Conservation (phyloP, 2,113 vertebrate species). For the Plotosus lineatus region DNA sequence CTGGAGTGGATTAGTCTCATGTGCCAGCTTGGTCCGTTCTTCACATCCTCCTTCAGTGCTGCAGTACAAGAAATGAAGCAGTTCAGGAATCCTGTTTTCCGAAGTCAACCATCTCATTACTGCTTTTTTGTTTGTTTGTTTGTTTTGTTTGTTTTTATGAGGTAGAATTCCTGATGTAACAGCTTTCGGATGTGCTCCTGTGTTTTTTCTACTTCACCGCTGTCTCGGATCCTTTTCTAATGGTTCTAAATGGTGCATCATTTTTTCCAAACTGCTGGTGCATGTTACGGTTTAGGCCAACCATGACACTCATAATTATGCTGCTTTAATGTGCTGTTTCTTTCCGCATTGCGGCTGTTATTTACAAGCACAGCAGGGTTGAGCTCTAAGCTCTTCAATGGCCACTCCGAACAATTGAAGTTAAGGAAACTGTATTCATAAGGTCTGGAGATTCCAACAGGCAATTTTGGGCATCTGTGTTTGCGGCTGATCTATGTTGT, state of each 20-base stretch:
- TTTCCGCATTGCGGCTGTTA: constrained; percentile 46
- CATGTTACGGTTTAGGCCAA: constrained; percentile 19
- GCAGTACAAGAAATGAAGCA: constrained; percentile 5
- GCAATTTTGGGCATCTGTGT: constrained; percentile 32
- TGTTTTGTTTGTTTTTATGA: too few species aligned
- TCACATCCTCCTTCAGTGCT: not conserved
- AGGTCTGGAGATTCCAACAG: constrained; percentile 5
- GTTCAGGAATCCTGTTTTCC: constrained; percentile 22
- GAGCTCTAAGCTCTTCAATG: constrained; percentile 31
- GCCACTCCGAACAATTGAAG: constrained; percentile 21
- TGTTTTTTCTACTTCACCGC: not conserved
- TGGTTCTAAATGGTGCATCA: not conserved
- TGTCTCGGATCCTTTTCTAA: not conserved
- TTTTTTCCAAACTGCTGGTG: constrained; percentile 22
- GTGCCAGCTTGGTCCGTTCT: constrained; percentile 17
- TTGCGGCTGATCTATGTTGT: constrained; percentile 27
- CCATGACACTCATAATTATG: constrained; percentile 41
- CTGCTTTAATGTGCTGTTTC: constrained; percentile 20
- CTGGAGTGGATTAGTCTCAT: constrained; percentile 28
- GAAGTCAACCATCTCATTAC: not conserved
- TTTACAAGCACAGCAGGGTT: constrained; percentile 49
- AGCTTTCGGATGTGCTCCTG: not conserved
- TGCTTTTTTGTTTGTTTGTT: too few species aligned
- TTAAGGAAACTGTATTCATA: constrained; percentile 24
- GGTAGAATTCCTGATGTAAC: not conserved